Conservation (phyloP, 30 jellyfish, hydroid and myxozoan species). For the Turritopsis rubra region DNA sequence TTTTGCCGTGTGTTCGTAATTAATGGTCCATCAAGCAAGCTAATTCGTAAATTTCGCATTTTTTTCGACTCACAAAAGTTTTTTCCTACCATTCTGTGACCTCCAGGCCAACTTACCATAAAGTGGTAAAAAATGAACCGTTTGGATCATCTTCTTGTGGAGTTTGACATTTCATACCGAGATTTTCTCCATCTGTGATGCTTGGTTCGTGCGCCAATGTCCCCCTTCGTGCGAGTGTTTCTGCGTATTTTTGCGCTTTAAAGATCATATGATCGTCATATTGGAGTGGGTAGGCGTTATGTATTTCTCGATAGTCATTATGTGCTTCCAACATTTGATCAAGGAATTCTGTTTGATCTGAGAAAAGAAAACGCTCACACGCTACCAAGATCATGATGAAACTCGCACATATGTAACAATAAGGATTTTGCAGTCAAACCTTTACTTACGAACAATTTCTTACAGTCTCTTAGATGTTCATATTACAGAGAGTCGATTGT, state of each 20-base stretch:
- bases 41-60: no score
- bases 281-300: constrained; percentile 47
- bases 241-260: constrained; percentile 75
- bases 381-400: no score
- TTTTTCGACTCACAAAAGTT: background rate
- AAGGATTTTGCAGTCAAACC: no score
- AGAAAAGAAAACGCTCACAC: no score
- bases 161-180: constrained; percentile 57
- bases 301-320: constrained; percentile 67
- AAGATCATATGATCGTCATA: constrained; percentile 46
- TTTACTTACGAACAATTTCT: no score
- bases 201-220: constrained; percentile 43
- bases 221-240: constrained; percentile 61
- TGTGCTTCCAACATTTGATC: constrained; percentile 64
- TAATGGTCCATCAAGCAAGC: no score
- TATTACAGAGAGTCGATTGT: no score
- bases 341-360: background rate
- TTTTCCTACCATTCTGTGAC: no score
- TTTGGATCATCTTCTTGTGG: constrained; percentile 59
- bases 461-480: no score
- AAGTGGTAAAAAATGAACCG: constrained; percentile 52
- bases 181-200: constrained; percentile 73
- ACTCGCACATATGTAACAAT: no score
- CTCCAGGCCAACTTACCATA: constrained; percentile 43
- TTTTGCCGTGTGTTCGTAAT: no score